Evolutionary conservation across 2,888 invertebrate species (phyloP), one percentile per base, ranked within the genome.

Genomic region (Mesochorus sp.): DNA sequence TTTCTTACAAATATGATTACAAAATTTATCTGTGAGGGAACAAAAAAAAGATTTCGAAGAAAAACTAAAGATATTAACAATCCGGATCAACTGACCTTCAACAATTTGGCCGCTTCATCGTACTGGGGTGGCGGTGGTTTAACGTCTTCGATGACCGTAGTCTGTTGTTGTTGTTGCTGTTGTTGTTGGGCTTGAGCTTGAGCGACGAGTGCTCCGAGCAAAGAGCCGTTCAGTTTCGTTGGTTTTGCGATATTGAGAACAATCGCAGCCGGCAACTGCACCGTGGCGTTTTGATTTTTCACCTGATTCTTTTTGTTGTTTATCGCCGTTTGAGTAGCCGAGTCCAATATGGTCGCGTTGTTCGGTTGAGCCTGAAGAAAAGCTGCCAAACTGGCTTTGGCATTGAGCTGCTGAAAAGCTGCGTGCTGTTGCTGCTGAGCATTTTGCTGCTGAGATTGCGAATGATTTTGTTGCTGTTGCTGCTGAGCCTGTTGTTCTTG

Each of bases 41-140:
- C n/a, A n/a, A n/a, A n/a, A n/a, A n/a, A n/a, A n/a, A n/a, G n/a
- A n/a, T n/a, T n/a, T n/a, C n/a, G n/a, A 6, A 0, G 10, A 14
- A 28, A 61, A 42, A 55, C 61, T 14, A 24, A 59, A 44, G 37
- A 62, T 5, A 57, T 31, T 17, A 70, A 14, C 39, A 10, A 31
- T 1, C 31, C 12, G 28, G 26, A 1, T 10, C 80, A 79, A 61
- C 85, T 92, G 88, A 86, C 91, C 84, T 92, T 93, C 57, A 94
- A 88, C 79, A 93, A 92, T 82, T 94, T 93, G 2, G 94, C 93
- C 76, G 95, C 95, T 88, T 95, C 95, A 83, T 95, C 95, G 86
- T 96, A 95, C 71, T 94, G 93, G 10, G 95, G 95, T 6, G 94
- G 94, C 3, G 95, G 95, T 49, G 93, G 92, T 85, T 93, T 93